Evolutionary conservation across 2,113 vertebrate genomes (phyloP).

Genomic region (Xiphorhynchus elegans): DNA sequence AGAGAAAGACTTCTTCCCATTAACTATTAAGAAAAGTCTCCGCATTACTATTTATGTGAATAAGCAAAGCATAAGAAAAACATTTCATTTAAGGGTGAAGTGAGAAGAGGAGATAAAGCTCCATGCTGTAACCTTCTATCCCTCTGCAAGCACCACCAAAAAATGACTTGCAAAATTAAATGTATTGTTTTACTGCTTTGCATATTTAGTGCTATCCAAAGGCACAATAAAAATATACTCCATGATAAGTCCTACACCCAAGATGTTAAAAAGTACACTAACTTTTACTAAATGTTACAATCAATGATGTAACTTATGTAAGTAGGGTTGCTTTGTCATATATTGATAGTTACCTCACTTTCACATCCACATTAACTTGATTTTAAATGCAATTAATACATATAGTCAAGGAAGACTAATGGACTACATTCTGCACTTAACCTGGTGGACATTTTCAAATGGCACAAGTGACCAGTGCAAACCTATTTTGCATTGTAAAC

Average conservation of each 20-base stretch:
- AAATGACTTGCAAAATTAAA: conserved; percentile 41
- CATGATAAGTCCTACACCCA: conserved; percentile 52
- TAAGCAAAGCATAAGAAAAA: conserved; percentile 60
- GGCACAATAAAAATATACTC: conserved; percentile 68
- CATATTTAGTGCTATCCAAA: conserved; percentile 32
- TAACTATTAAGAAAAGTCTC: conserved; percentile 64
- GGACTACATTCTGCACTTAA: conserved; percentile 96
- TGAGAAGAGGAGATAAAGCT: conserved; percentile 34
- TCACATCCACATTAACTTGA: conserved; percentile 98
- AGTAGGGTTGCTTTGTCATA: conserved; percentile 87
- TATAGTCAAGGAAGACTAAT: conserved; percentile 97
- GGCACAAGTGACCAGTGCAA: conserved; percentile 90
- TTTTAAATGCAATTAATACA: conserved; percentile 99
- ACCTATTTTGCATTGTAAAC: conserved; percentile 99
- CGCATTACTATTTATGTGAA: conserved; percentile 45
- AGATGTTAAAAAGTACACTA: conserved; percentile 78
- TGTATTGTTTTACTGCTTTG: neutral
- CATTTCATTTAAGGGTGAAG: conserved; percentile 43
- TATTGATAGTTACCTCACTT: conserved; percentile 98
- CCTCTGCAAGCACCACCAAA: neutral
- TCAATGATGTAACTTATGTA: conserved; percentile 85
- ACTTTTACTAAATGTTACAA: conserved; percentile 87
- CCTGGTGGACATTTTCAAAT: conserved; percentile 93
- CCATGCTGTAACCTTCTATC: neutral
- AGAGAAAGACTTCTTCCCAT: conserved; percentile 63